Conservation (phyloP, 2,797 vertebrate species). For the Schizopygopsis pylzovi region DNA sequence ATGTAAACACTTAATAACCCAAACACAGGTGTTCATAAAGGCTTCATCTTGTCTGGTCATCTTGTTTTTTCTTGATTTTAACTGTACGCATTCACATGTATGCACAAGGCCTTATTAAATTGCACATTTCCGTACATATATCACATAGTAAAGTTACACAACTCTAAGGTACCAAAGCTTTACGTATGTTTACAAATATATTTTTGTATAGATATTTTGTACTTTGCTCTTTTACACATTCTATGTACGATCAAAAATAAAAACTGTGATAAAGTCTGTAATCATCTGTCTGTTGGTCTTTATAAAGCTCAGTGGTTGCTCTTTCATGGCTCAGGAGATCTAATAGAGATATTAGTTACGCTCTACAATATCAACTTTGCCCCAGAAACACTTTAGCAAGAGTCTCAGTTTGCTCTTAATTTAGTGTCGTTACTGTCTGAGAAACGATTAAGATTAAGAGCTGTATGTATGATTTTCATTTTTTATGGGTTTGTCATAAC, state of each 20-base stretch:
- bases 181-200: conserved; percentile 80
- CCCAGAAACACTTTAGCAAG: background rate
- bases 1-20: background rate
- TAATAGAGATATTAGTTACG: conserved; percentile 1
- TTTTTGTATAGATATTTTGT: conserved; percentile 79
- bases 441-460: background rate
- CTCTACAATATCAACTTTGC: background rate
- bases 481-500: background rate
- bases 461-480: no score
- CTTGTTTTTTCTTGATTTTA: conserved; percentile 38
- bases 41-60: background rate
- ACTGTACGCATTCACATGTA: conserved; percentile 56
- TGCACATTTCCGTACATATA: conserved; percentile 65
- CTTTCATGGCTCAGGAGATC: background rate
- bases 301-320: background rate
- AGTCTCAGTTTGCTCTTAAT: background rate
- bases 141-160: conserved; percentile 68
- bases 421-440: background rate
- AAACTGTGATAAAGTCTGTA: conserved; percentile 47
- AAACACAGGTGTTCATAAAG: background rate
- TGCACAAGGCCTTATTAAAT: conserved; percentile 65
- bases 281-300: background rate
- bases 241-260: conserved; percentile 49
- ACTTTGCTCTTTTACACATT: conserved; percentile 63
- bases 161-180: conserved; percentile 84